Evolutionary conservation across 2,888 invertebrate genomes (phyloP), one percentile per base, ranked within the genome.

Genomic region (Octonoba sinensis): DNA sequence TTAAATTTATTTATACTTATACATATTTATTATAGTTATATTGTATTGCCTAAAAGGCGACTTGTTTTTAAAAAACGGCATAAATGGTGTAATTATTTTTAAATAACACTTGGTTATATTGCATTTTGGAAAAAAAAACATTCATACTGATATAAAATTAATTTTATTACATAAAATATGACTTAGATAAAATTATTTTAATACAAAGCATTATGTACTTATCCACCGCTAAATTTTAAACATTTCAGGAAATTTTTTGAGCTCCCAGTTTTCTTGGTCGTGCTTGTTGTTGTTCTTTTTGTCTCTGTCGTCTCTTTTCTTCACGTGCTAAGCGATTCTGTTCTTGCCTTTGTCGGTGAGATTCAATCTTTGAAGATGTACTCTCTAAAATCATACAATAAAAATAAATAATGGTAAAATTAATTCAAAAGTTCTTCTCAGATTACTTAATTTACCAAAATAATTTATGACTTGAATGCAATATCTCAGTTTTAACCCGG

Each of bases 231-330:
- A 27, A 49, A n/a, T 49, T n/a, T 11, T 27, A 16, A 64, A 22
- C 20, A 44, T 49, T 11, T 47, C 66, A 79, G 18, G 79, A 79
- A 22, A 79, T 73, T 54, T 79, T 79, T 47, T 79, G 79, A 36
- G 72, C 79, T 62, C 79, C 79, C 47, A 79, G 54, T 73, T 66
- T 79, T 36, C 67, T 73, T 15, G 67, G 73, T 51, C 51, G 71
- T 13, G 71, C 72, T 66, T 59, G 27, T 16, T 73, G 73, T n/a
- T 71, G 36, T 56, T 81, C 66, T 66, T 54, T 66, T 16, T 67
- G 8, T 27, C 65, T 27, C 16, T 27, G 60, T 44, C 44, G 67
- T 0, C 79, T 59, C 46, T 66, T 79, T 20, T 79, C 79, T 27
- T 79, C 79, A 16, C 79, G 49, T 15, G 54, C 76, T 3, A 60